Base-by-base conservation (phyloP, 2,888 invertebrate species). In the Rotaria socialis region DNA sequence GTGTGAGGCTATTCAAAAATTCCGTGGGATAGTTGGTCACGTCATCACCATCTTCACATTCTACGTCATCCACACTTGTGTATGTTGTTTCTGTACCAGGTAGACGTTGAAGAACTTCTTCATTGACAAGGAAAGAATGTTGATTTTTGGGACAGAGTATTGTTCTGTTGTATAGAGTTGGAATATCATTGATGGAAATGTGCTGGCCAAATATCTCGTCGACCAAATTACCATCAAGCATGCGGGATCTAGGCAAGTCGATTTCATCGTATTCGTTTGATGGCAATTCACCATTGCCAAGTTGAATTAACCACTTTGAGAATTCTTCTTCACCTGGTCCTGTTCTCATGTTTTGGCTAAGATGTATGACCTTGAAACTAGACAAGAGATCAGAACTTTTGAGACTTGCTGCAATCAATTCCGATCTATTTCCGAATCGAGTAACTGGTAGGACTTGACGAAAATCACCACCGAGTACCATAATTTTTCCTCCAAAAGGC, bases 391-490 rank as follows among this genome's bases (percentile, higher is more conserved):
- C 16, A 7, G 80, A 80, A 47, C 56, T 86, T 55, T 86, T 86
- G 7, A 86, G 27, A 41, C 86, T 74, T 41, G 74, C 50, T 56
- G n/a, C 22, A 35, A 86, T 84, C 35, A 35, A n/a, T 7, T 55
- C n/a, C 35, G 55, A 55, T 11, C 55, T 80, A 16, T n/a, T 50
- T 80, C 27, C 86, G 50, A 74, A 47, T 22, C 55, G 58, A 56
- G 27, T 58, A 2, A 80, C 84, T 19, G 86, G 86, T 22, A 50
- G 52, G 10, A 56, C 55, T 86, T 86, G 86, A 27, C 80, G 50
- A 86, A 86, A 86, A 55, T 86, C 80, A 1, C 86, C 86, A 84
- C 41, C 60, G 7, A 86, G 55, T 24, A 86, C 6, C n/a, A 80
- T 47, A 41, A 24, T 16, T 58, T 84, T 80, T 19, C 86, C 86